Evolutionary conservation across 1,140 invertebrate genomes (phyloP), one percentile per base, ranked within the genome.

Genomic region (Metopolophium dirhodum): DNA sequence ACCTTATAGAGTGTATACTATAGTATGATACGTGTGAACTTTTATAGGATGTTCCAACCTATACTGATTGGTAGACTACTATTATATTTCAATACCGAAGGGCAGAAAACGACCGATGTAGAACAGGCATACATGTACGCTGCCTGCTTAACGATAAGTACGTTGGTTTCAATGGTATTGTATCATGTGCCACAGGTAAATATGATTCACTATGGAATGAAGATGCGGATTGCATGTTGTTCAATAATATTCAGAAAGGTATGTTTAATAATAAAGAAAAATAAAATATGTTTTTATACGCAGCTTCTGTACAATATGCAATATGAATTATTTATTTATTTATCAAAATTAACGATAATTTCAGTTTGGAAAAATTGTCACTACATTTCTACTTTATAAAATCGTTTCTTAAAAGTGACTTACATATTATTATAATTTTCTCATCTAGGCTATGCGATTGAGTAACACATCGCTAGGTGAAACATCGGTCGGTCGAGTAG

Each of bases 401-500:
- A 61, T 61, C 30, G 26, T 61, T 26, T 4, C 2, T 61, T 61
- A 30, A 61, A 30, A 61, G 30, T 30, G 30, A 61, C 30, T 30
- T 57, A 26, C 23, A 30, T 26, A 9, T 61, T 26, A 61, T 11
- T 30, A 30, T 61, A 3, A 11, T 30, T 30, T 54, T 14, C 26
- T 14, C 26, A 23, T n/a, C 9, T 35, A 97, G 96, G 96, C 96
- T 94, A 95, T 97, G 94, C 95, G 96, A 7, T 95, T 97, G 54
- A 97, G 96, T 93, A 96, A 96, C 94, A 96, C 96, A 8, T 97
- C 97, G 11, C 95, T 98, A 54, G 96, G 96, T 41, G 96, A 97
- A 94, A 98, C 97, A 8, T 97, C 97, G 7, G 96, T 96, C 77
- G 98, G 98, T 23, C 97, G 99, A 95, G 97, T 99, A 94, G 97